Percentiles rank a stretch among this genome's conserved stretches.
phyloP scores from a whole-genome alignment of 2,888 invertebrate genomes.

The Parasteatoda lunata region DNA sequence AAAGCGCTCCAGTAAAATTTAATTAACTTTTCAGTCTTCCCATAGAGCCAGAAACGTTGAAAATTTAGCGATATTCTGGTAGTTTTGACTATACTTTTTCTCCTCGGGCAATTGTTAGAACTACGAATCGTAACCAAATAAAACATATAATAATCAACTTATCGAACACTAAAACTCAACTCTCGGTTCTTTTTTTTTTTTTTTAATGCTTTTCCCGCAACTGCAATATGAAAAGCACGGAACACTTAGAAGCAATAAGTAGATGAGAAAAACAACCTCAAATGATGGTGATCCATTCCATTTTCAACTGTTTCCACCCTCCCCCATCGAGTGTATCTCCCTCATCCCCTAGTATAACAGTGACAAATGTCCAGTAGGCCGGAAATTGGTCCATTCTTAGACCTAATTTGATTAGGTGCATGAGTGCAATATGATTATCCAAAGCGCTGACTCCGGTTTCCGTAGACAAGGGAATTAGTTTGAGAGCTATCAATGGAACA shows the following conservation, averaged over 20 bases:
- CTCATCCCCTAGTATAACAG: conserved; percentile 21
- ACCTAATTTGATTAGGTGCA: conserved; percentile 66
- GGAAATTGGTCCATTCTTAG: conserved; percentile 65
- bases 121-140: no score
- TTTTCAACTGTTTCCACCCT: background rate
- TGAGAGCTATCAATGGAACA: conserved; percentile 55
- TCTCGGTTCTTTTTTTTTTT: no score
- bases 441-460: conserved; percentile 57
- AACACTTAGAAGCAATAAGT: background rate
- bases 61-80: no score
- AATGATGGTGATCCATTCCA: background rate
- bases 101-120: no score
- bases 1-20: no score
- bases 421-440: conserved; percentile 67
- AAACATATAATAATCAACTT: no score
- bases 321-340: background rate
- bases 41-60: no score
- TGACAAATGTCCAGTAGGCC: conserved; percentile 60
- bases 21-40: no score
- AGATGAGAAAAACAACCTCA: background rate
- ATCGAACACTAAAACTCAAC: no score
- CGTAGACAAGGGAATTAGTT: conserved; percentile 62
- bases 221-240: no score
- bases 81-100: no score
- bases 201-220: no score